Conservation (phyloP, 2,888 invertebrate species). For the Rotaria socialis region DNA sequence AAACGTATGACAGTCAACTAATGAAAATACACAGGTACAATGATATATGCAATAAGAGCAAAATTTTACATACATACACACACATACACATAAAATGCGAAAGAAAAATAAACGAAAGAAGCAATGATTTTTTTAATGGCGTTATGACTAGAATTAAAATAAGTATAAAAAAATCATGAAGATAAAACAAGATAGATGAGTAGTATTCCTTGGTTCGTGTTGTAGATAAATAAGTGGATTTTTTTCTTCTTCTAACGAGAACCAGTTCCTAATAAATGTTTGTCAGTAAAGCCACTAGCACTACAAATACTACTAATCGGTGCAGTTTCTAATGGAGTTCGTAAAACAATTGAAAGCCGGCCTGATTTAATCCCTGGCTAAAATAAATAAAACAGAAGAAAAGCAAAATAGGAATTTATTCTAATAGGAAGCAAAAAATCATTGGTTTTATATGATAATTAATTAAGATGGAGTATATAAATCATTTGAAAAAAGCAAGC, state of each 20-base stretch:
- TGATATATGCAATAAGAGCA: neutral
- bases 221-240: too few relatives aligned
- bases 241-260: neutral
- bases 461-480: neutral
- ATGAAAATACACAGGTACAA: slow-evolving; percentile 7
- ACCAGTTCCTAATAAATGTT: neutral
- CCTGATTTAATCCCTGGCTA: neutral
- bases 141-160: neutral
- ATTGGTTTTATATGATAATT: neutral
- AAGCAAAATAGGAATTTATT: neutral
- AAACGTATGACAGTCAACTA: slow-evolving; percentile 18
- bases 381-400: neutral
- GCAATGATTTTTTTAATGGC: neutral
- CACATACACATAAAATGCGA: neutral
- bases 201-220: too few relatives aligned
- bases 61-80: neutral
- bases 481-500: neutral
- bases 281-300: neutral
- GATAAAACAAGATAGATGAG: too few relatives aligned
- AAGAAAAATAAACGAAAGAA: neutral
- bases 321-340: neutral
- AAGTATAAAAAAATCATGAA: neutral
- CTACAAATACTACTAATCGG: neutral
- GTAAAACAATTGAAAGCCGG: slow-evolving; percentile 18
- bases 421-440: neutral